phyloP scores from a whole-genome alignment of 2,113 vertebrate genomes.

The Colossoma macropomum region DNA sequence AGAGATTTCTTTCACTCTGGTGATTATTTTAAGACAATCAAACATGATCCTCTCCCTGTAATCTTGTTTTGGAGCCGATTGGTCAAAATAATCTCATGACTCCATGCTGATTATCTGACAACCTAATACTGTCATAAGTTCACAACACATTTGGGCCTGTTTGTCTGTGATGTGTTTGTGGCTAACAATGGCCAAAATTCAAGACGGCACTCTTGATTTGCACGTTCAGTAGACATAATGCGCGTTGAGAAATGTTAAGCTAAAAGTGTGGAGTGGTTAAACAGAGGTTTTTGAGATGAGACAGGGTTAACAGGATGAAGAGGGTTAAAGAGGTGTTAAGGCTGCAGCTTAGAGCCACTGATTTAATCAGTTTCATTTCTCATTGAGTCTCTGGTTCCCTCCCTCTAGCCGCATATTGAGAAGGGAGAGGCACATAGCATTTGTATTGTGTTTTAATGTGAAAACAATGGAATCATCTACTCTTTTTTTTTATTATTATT shows the following conservation, averaged over 20 bases:
- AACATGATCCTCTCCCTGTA: conserved; percentile 74
- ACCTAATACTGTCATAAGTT: conserved; percentile 12
- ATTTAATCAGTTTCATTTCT: conserved; percentile 71
- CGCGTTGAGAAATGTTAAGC: neutral
- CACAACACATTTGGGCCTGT: neutral
- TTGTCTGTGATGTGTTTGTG: neutral
- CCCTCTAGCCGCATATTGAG: conserved; percentile 47
- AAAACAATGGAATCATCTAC: neutral
- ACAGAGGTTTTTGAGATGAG: neutral
- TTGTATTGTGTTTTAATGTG: no score
- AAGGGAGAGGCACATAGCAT: conserved; percentile 16
- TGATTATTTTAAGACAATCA: conserved; percentile 74
- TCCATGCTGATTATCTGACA: conserved; percentile 17
- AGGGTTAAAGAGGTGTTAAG: conserved; percentile 51
- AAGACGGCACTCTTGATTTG: neutral
- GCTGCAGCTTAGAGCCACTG: conserved; percentile 46
- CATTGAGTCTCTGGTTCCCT: conserved; percentile 64
- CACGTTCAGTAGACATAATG: neutral
- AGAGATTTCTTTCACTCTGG: conserved; percentile 65
- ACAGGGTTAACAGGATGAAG: conserved; percentile 32
- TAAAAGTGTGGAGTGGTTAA: neutral
- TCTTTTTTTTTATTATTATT: no score
- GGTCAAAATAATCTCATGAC: conserved; percentile 71
- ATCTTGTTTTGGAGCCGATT: conserved; percentile 77
- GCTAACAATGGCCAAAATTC: neutral